phyloP scores from a whole-genome alignment of 2,888 invertebrate genomes.

The Amiota minor region DNA sequence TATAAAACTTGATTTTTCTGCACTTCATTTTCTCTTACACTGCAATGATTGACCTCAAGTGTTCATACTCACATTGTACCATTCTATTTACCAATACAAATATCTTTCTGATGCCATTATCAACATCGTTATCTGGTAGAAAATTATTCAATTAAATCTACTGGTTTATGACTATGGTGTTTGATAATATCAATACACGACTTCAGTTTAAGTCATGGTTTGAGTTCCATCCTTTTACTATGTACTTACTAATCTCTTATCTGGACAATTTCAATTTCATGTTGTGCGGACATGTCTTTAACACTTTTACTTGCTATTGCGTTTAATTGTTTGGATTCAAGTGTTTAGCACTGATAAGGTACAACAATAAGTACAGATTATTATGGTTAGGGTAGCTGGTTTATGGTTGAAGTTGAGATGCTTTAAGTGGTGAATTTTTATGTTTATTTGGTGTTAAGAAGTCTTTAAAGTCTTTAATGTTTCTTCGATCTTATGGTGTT shows the following conservation, averaged over 20 bases:
- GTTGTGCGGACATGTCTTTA: constrained; percentile 53
- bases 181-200: constrained; percentile 50
- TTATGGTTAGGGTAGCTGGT: neutral
- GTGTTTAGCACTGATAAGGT: constrained; percentile 9
- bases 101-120: constrained; percentile 51
- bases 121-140: constrained; percentile 66
- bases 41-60: neutral
- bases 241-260: constrained; percentile 29
- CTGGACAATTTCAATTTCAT: neutral
- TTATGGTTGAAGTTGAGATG: no score
- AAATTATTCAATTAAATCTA: constrained; percentile 57
- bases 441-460: no score
- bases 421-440: no score
- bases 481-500: no score
- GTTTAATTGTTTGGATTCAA: constrained; percentile 36
- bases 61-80: neutral
- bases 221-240: constrained; percentile 15
- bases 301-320: constrained; percentile 50
- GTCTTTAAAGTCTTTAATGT: no score
- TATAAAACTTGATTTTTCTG: constrained; percentile 8
- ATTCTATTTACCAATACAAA: neutral
- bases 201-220: neutral
- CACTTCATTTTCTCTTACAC: constrained; percentile 1
- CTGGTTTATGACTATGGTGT: constrained; percentile 50
- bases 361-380: neutral